Percentiles rank a stretch among this genome's conserved stretches.
These are phyloP conservation scores for Cnemophilus loriae DNA, from an alignment of 2,113 vertebrate genomes.

Conservation along the genomic window DNA sequence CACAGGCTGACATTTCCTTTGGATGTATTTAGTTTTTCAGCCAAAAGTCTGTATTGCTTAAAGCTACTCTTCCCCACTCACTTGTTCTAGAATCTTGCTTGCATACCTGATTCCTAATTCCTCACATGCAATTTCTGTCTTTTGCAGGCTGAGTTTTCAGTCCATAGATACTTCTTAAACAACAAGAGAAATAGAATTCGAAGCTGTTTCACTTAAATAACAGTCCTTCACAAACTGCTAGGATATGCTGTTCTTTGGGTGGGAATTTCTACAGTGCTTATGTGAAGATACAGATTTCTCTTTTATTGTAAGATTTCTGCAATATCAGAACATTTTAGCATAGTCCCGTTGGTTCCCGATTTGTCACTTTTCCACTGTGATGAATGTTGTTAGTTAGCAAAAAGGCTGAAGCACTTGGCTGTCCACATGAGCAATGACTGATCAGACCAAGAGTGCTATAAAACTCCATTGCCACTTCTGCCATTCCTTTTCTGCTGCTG, in stretches of 20 bases:
- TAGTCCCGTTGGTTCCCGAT: rapidly evolving
- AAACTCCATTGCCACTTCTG: neutral
- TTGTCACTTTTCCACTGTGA: neutral
- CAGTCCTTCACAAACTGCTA: neutral
- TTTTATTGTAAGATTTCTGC: neutral
- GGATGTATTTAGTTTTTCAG: neutral
- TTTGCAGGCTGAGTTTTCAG: neutral
- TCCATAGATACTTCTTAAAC: neutral
- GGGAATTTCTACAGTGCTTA: neutral
- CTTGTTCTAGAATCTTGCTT: neutral
- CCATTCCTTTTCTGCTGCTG: neutral
- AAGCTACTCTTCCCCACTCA: neutral
- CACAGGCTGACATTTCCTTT: neutral
- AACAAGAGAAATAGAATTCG: neutral
- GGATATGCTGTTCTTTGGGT: neutral
- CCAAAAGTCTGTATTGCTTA: neutral
- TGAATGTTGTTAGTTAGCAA: neutral
- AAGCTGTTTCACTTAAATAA: neutral
- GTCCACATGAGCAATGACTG: neutral
- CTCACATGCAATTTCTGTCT: neutral
- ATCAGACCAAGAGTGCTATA: neutral
- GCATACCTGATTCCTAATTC: neutral
- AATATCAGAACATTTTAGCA: neutral
- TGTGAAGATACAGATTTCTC: neutral
- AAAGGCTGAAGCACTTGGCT: neutral